Conservation (phyloP, 2,888 invertebrate species). For the Pyrrhosoma nymphula region DNA sequence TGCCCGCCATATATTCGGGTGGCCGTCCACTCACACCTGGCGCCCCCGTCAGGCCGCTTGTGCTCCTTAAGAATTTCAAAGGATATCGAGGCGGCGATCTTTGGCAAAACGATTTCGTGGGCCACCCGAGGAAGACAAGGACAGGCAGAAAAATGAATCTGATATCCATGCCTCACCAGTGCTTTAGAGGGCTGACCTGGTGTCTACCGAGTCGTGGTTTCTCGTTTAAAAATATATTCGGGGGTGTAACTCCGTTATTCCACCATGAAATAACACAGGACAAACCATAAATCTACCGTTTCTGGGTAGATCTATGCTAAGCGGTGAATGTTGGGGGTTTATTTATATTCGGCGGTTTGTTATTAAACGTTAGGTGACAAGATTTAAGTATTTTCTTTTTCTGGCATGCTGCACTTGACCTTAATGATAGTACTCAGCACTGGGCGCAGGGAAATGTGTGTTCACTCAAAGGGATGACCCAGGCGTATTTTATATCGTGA, state of each 20-base stretch:
- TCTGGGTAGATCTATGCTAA: too few species aligned
- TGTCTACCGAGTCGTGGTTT: not conserved
- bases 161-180: not conserved
- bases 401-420: too few species aligned
- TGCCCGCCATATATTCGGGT: not conserved
- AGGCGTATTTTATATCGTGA: too few species aligned
- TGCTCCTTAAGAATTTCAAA: not conserved
- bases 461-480: too few species aligned
- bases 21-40: not conserved
- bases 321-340: too few species aligned
- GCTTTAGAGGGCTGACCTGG: not conserved
- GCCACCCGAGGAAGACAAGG: not conserved
- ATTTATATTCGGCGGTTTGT: too few species aligned
- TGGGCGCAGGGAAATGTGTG: too few species aligned
- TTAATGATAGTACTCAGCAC: too few species aligned
- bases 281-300: not conserved
- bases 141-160: not conserved
- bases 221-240: not conserved
- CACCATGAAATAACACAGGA: not conserved
- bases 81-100: not conserved
- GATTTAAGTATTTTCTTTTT: too few species aligned
- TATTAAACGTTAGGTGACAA: too few species aligned
- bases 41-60: not conserved
- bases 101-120: not conserved
- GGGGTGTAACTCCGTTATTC: not conserved